Percentiles rank a stretch among this genome's conserved stretches.
Evolutionary conservation across 2,888 invertebrate species (phyloP).

Genomic region (Sinotaia quadrata): DNA sequence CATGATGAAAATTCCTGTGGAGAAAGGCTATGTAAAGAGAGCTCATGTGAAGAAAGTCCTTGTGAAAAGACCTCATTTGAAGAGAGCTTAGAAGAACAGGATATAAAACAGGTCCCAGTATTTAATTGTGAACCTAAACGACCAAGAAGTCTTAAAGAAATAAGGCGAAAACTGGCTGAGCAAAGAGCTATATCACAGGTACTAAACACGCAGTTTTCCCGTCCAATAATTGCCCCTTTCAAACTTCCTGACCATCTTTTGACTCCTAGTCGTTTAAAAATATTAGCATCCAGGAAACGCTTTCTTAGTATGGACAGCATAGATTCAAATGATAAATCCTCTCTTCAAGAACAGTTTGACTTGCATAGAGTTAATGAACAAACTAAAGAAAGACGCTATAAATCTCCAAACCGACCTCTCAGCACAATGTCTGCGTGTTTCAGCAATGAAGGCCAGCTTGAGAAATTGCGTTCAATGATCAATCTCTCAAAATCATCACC

Average conservation of each 20-base stretch:
- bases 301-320: constrained; percentile 61
- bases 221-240: constrained; percentile 33
- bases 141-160: constrained; percentile 36
- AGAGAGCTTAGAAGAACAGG: background rate
- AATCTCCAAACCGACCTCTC: constrained; percentile 24
- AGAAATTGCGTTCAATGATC: constrained; percentile 32
- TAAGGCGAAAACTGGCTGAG: constrained; percentile 27
- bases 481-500: constrained; percentile 30
- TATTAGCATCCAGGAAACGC: constrained; percentile 51
- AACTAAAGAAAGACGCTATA: constrained; percentile 35
- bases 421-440: constrained; percentile 17
- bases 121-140: background rate
- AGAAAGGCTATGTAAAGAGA: no score
- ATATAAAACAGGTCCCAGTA: background rate
- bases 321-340: constrained; percentile 25
- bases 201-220: constrained; percentile 1
- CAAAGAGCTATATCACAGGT: constrained; percentile 1
- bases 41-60: no score
- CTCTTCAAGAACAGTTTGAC: constrained; percentile 46
- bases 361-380: constrained; percentile 47
- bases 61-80: no score
- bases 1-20: no score
- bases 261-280: constrained; percentile 47
- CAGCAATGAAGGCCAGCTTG: constrained; percentile 38
- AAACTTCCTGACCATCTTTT: constrained; percentile 33